phyloP scores from a whole-genome alignment of 2,797 vertebrate genomes.

The Myotis vivesi region DNA sequence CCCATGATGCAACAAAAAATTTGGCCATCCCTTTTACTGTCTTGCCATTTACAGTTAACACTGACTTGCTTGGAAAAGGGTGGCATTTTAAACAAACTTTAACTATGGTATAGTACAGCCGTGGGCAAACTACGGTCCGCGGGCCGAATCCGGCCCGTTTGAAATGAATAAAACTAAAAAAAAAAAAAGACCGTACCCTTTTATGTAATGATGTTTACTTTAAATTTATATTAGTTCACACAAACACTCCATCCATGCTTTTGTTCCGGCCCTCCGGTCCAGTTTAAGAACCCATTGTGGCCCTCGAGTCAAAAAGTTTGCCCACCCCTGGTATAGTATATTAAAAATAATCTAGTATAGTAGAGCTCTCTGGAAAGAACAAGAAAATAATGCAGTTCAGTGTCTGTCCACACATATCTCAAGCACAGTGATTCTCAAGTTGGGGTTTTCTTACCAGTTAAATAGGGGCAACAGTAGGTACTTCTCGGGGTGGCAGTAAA shows the following conservation, averaged over 20 bases:
- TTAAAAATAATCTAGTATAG: background rate
- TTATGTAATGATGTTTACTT: no score
- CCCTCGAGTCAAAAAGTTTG: no score
- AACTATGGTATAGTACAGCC: background rate
- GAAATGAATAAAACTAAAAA: no score
- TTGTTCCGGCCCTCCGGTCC: no score
- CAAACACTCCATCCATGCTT: no score
- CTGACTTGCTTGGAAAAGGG: background rate
- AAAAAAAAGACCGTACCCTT: no score
- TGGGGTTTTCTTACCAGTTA: background rate
- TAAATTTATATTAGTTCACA: no score
- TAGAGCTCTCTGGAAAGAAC: background rate
- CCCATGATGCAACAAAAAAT: background rate
- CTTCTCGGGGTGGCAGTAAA: background rate
- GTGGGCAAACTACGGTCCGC: no score
- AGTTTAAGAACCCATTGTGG: no score
- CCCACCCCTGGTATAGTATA: background rate
- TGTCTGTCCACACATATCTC: background rate
- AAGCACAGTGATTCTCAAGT: background rate
- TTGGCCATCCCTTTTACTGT: background rate
- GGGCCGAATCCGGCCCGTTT: no score
- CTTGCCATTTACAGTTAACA: conserved; percentile 16
- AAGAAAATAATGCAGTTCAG: background rate
- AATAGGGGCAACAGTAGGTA: background rate
- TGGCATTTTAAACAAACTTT: conserved; percentile 26